phyloP scores from a whole-genome alignment of 2,797 vertebrate genomes.

The Phyllotis vaccarum region DNA sequence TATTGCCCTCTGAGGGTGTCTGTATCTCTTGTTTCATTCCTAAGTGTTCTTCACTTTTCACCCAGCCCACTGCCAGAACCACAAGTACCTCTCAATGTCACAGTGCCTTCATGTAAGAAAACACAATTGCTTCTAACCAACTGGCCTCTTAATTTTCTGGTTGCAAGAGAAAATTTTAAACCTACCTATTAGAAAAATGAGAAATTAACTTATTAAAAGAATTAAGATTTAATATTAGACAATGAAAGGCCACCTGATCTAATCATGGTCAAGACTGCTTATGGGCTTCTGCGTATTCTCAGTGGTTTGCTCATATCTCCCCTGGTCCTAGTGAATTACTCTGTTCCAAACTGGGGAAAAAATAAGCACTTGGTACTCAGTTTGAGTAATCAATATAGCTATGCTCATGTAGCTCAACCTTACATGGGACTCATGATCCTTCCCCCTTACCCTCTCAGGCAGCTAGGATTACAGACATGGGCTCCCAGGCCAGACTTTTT shows the following conservation, averaged over 20 bases:
- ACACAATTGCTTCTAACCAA: neutral
- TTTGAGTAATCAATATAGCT: neutral
- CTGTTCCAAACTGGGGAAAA: conserved; percentile 64
- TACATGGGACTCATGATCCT: neutral
- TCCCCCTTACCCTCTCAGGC: neutral
- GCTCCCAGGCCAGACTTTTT: too few species aligned
- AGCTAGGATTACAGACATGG: neutral
- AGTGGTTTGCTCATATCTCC: conserved; percentile 38
- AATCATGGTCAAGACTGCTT: conserved; percentile 48
- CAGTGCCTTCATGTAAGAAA: neutral
- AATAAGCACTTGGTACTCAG: conserved; percentile 38
- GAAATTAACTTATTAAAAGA: conserved; percentile 54
- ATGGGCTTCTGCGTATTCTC: conserved; percentile 5
- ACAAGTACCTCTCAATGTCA: neutral
- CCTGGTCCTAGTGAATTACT: conserved; percentile 34
- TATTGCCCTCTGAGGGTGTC: neutral
- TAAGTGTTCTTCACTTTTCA: conserved; percentile 3
- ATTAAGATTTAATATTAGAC: conserved; percentile 45
- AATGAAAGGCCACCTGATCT: conserved; percentile 26
- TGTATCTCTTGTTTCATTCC: neutral
- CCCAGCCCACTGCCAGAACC: neutral
- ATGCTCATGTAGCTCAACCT: neutral
- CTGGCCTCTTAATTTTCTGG: neutral
- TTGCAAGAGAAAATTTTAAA: neutral
- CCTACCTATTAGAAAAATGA: conserved; percentile 19